These are phyloP conservation scores for Gryllus bimaculatus DNA, from an alignment of 1,140 invertebrate species.

Conservation along the genomic window DNA sequence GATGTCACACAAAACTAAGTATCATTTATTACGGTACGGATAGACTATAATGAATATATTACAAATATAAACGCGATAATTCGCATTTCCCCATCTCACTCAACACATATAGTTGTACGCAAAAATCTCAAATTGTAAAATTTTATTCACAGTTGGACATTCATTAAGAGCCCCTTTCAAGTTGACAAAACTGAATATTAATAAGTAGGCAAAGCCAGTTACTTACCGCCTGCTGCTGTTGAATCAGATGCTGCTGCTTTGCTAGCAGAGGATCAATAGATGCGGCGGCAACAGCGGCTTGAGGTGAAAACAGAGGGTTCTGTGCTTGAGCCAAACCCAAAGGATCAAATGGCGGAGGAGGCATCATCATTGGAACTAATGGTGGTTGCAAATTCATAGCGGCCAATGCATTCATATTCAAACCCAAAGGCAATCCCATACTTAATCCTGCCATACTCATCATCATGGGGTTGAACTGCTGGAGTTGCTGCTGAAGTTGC, in stretches of 20 bases:
- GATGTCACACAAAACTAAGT: no score
- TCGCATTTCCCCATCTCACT: no score
- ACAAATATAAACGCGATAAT: no score
- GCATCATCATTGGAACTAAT: conserved; percentile 82
- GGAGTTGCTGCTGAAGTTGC: conserved; percentile 74
- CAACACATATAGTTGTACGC: no score
- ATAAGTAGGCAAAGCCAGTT: background rate
- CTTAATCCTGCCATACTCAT: conserved; percentile 50
- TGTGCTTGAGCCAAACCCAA: conserved; percentile 37
- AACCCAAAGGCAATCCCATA: conserved; percentile 72
- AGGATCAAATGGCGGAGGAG: conserved; percentile 62
- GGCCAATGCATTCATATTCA: conserved; percentile 71
- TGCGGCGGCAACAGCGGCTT: conserved; percentile 26
- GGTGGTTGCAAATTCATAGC: conserved; percentile 82
- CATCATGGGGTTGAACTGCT: conserved; percentile 72
- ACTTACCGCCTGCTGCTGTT: conserved; percentile 47
- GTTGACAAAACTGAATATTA: no score
- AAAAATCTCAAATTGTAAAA: no score
- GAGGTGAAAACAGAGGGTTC: conserved; percentile 29
- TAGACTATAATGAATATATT: no score
- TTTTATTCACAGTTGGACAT: no score
- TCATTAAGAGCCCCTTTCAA: no score
- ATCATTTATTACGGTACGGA: no score
- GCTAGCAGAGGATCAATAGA: conserved; percentile 39
- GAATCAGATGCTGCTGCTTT: conserved; percentile 57